Evolutionary conservation across 2,888 invertebrate species (phyloP).

Genomic region (Liposcelis brunnea): DNA sequence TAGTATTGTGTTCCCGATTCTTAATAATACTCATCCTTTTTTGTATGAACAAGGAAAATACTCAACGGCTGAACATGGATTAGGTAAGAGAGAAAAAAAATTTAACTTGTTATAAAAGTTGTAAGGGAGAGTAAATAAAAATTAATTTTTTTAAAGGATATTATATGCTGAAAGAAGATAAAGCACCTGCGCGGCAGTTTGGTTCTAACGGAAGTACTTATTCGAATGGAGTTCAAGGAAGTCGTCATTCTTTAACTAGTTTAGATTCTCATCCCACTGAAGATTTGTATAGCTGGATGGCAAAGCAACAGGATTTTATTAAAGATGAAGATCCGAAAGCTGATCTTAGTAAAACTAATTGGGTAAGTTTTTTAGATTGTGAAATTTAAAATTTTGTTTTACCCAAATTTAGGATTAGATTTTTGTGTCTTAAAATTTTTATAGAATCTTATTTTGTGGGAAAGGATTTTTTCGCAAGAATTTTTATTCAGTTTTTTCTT

Average conservation of each 20-base stretch:
- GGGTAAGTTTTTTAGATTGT: constrained; percentile 21
- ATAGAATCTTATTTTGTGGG: too few relatives aligned
- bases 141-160: constrained; percentile 14
- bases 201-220: constrained; percentile 11
- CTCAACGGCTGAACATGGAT: constrained; percentile 4
- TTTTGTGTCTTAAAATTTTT: too few relatives aligned
- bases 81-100: constrained; percentile 5
- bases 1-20: constrained; percentile 57
- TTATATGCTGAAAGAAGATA: constrained; percentile 18
- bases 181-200: constrained; percentile 10
- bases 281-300: constrained; percentile 94
- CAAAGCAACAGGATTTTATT: constrained; percentile 57
- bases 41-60: constrained; percentile 3
- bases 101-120: constrained; percentile 7
- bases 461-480: too few relatives aligned
- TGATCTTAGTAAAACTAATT: constrained; percentile 26
- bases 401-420: too few relatives aligned
- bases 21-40: constrained; percentile 39
- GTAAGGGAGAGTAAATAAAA: not conserved
- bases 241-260: constrained; percentile 27
- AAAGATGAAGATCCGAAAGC: constrained; percentile 26
- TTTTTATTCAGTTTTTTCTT: too few relatives aligned
- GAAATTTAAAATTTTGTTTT: too few relatives aligned
- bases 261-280: constrained; percentile 34
- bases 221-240: constrained; percentile 22